phyloP scores from a whole-genome alignment of 2,888 invertebrate species.

The Fissipunctia ypsillon region DNA sequence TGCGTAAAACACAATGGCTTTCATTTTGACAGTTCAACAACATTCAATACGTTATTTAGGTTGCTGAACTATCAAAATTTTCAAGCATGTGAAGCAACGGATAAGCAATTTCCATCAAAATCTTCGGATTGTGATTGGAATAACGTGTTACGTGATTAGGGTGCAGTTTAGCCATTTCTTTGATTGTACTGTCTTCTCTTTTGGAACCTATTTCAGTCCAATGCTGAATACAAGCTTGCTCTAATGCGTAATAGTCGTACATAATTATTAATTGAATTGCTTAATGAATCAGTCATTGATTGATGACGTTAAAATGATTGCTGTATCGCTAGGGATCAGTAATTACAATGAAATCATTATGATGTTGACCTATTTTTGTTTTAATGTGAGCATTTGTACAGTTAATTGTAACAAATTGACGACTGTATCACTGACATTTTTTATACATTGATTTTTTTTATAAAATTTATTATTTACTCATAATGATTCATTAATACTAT shows the following conservation, averaged over 20 bases:
- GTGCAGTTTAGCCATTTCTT: neutral
- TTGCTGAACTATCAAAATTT: too few relatives aligned
- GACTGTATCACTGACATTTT: neutral
- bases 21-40: too few relatives aligned
- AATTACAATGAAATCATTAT: constrained; percentile 36
- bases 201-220: neutral
- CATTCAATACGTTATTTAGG: too few relatives aligned
- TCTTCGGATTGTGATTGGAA: too few relatives aligned
- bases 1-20: too few relatives aligned
- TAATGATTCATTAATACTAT: neutral
- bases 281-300: constrained; percentile 17
- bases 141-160: too few relatives aligned
- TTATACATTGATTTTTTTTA: neutral
- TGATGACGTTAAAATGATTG: constrained; percentile 22
- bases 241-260: neutral
- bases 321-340: constrained; percentile 17
- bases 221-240: neutral
- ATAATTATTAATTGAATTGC: neutral
- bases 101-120: too few relatives aligned
- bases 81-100: too few relatives aligned
- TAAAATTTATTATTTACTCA: neutral
- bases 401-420: neutral
- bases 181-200: neutral
- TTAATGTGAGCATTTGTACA: neutral
- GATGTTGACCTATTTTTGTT: constrained; percentile 27